Evolutionary conservation across 2,797 vertebrate species (phyloP), one percentile per base, ranked within the genome.

Genomic region (Acanthurus tractus): DNA sequence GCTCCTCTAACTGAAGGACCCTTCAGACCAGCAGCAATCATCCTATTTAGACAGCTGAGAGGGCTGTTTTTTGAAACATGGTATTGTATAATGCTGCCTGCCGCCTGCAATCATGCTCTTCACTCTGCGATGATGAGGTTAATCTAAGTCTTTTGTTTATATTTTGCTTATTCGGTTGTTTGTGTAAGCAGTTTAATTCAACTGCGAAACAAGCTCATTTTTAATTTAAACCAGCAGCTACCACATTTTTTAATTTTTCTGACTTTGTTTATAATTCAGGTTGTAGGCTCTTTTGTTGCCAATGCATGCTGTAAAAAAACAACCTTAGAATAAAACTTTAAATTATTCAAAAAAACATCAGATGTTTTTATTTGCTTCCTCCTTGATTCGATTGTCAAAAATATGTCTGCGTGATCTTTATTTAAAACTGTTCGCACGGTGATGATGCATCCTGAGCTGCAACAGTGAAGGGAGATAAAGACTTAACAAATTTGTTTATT

Each of bases 11-110:
- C 82, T 95, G 89, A 93, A 94, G 93, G 90, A 94, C 94, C 86
- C 94, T 96, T 94, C 89, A 94, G 90, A 92, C 82, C 87, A 79
- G 79, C 91, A 88, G 87, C 90, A 95, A 93, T 94, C 92, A 94
- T 93, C 89, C 90, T 87, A 89, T 94, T 94, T 93, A 91, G 89
- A 93, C 91, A 86, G 86, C 82, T 85, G 78, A 92, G 86, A 88
- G 91, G 71, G 78, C 81, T 76, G 82, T 69, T 85, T 76, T 87
- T 78, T 74, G 63, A 79, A 86, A 76, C 68, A 63, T 12, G 69
- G 23, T 56, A 86, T 90, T 90, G 88, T 91, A 78, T 86, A 90
- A 88, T 76, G 61, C 63, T 63, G 85, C 81, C 88, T 62, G 85
- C 29, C 6, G 57, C 79, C 78, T 78, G 81, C 76, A 90, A 90